Evolutionary conservation across 2,797 vertebrate species (phyloP).

Genomic region (Bovichtus variegatus): DNA sequence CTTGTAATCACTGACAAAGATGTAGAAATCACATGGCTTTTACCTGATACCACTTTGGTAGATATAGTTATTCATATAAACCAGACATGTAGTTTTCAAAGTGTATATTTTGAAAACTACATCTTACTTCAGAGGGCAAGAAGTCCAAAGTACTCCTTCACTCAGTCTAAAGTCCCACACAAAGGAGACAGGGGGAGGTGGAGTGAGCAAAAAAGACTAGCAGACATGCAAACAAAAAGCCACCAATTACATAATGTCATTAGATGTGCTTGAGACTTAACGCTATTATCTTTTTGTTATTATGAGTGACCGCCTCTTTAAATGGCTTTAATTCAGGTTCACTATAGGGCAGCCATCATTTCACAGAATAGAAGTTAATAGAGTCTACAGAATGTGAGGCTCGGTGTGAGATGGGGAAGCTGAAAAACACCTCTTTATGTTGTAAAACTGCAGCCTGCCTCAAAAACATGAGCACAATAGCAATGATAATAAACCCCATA

Average conservation of each 20-base stretch:
- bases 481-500: constrained; percentile 15
- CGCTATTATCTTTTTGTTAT: constrained; percentile 34
- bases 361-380: constrained; percentile 37
- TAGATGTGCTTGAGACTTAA: constrained; percentile 40
- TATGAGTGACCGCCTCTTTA: constrained; percentile 22
- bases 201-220: constrained; percentile 17
- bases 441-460: constrained; percentile 1
- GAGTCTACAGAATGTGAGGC: constrained; percentile 34
- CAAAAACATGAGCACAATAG: constrained; percentile 14
- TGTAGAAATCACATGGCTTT: neutral
- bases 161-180: neutral
- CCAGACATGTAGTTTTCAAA: neutral
- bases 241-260: constrained; percentile 50
- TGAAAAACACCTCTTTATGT: constrained; percentile 26
- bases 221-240: constrained; percentile 58
- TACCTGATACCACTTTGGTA: neutral
- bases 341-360: constrained; percentile 20
- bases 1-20: neutral
- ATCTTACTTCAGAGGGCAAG: constrained; percentile 8
- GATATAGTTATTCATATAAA: neutral
- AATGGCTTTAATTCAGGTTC: constrained; percentile 36
- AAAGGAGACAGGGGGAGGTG: neutral
- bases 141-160: neutral
- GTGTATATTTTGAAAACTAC: neutral
- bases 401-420: constrained; percentile 1